Evolutionary conservation across 2,113 vertebrate genomes (phyloP).

Genomic region (Hirundichthys speculiger): DNA sequence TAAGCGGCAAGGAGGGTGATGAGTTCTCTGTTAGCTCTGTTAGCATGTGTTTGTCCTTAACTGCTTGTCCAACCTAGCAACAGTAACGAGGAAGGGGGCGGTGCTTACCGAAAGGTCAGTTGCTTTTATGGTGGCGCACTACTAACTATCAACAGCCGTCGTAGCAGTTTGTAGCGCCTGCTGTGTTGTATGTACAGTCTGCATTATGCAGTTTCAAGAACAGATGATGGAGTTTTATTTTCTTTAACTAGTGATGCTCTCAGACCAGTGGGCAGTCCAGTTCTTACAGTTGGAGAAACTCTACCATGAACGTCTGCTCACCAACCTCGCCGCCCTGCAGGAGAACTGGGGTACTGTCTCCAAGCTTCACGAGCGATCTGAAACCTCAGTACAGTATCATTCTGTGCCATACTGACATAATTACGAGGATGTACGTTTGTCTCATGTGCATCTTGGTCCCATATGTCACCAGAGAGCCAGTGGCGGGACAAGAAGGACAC

Average conservation of each 20-base stretch:
- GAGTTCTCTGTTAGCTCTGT: too few relatives aligned
- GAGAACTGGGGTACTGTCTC: constrained; percentile 91
- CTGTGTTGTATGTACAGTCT: too few relatives aligned
- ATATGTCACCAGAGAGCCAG: constrained; percentile 84
- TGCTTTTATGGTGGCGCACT: too few relatives aligned
- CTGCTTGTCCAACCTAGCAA: too few relatives aligned
- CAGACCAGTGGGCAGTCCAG: constrained; percentile 93
- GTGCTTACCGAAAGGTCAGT: too few relatives aligned
- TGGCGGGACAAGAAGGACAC: constrained; percentile 75
- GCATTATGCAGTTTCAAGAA: too few relatives aligned
- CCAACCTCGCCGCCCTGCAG: constrained; percentile 90
- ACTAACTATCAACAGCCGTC: too few relatives aligned
- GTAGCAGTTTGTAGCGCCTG: too few relatives aligned
- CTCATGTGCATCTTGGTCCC: neutral
- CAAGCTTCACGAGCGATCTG: neutral
- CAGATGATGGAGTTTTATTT: neutral
- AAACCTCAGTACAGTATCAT: neutral
- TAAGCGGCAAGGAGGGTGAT: too few relatives aligned
- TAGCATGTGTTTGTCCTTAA: too few relatives aligned
- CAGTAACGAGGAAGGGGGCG: too few relatives aligned
- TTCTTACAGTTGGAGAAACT: constrained; percentile 93
- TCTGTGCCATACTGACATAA: neutral
- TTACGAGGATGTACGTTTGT: neutral
- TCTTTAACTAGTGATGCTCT: constrained; percentile 77
- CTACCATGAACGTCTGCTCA: constrained; percentile 92